Evolutionary conservation across 2,113 vertebrate species (phyloP).

Genomic region (Casuarius casuarius): DNA sequence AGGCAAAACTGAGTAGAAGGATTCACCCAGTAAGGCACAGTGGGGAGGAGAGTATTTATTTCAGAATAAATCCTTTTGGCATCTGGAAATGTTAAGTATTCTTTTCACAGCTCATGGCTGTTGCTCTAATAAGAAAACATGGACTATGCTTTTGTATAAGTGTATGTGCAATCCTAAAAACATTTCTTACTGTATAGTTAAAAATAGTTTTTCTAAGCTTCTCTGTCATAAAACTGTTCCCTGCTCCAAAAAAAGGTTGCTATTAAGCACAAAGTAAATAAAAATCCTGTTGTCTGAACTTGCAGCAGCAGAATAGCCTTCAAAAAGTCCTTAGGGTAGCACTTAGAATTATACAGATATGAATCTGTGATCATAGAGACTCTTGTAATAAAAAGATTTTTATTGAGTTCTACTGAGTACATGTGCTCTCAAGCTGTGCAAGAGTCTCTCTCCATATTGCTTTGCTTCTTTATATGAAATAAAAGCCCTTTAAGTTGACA

Average conservation of each 20-base stretch:
- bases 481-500: background rate
- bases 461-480: background rate
- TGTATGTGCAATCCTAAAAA: background rate
- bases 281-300: background rate
- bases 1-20: background rate
- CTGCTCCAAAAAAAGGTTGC: background rate
- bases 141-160: background rate
- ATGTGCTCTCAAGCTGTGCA: background rate
- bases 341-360: background rate
- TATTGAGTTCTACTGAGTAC: background rate
- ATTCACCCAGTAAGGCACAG: background rate
- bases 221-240: background rate
- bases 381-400: background rate
- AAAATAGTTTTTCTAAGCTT: background rate
- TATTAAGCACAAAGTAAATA: background rate
- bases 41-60: background rate
- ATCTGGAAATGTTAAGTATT: background rate
- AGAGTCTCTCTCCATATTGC: background rate
- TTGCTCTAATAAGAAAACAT: background rate
- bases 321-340: background rate
- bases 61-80: background rate
- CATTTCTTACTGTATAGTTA: background rate
- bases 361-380: background rate
- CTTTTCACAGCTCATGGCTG: background rate
- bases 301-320: background rate